Evolutionary conservation across 2,797 vertebrate genomes (phyloP).

Genomic region (Macroramphosus scolopax): DNA sequence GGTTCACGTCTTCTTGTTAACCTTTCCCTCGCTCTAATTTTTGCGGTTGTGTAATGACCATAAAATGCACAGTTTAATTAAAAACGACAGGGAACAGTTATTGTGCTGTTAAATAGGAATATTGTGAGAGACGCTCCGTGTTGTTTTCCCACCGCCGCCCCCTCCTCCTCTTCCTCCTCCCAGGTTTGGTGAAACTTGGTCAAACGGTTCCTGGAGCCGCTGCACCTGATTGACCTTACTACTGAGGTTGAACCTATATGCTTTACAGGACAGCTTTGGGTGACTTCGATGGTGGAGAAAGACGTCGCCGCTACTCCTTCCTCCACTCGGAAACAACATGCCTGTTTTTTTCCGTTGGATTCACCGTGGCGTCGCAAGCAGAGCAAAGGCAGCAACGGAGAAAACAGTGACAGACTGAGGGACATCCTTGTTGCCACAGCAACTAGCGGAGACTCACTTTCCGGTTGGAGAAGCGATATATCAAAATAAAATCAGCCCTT

Average conservation of each 20-base stretch:
- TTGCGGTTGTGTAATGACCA: too few species aligned
- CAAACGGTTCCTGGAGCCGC: background rate
- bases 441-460: slow-evolving; percentile 46
- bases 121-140: too few species aligned
- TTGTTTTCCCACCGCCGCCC: too few species aligned
- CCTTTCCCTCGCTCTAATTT: too few species aligned
- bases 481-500: slow-evolving; percentile 72
- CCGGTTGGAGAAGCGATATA: slow-evolving; percentile 35
- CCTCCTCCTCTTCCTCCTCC: too few species aligned
- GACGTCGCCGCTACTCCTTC: slow-evolving; percentile 8
- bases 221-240: slow-evolving; percentile 24
- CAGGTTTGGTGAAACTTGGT: background rate
- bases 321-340: slow-evolving; percentile 24
- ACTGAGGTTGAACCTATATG: background rate
- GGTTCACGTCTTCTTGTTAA: too few species aligned
- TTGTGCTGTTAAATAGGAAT: background rate
- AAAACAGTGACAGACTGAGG: slow-evolving; percentile 59
- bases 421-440: slow-evolving; percentile 71
- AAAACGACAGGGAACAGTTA: background rate
- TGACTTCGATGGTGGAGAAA: background rate
- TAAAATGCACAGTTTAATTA: too few species aligned
- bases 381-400: slow-evolving; percentile 34
- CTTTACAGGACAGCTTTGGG: background rate
- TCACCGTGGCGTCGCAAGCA: slow-evolving; percentile 45
- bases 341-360: slow-evolving; percentile 39